These are phyloP conservation scores for Synergus laeviventris DNA, from an alignment of 2,888 invertebrate genomes.

Conservation along the genomic window DNA sequence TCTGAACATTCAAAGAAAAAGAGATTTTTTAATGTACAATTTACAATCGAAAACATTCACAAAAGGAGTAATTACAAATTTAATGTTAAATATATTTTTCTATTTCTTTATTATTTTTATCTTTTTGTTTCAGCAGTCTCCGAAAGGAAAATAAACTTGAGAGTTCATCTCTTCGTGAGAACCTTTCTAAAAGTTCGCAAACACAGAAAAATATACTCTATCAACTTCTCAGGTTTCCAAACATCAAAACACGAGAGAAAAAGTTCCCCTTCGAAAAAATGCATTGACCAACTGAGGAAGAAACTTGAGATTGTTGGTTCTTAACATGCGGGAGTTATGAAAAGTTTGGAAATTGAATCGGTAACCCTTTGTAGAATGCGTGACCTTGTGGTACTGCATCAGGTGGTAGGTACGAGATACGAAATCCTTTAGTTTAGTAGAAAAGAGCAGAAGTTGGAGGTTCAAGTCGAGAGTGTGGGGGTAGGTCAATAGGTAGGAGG, in stretches of 20 bases:
- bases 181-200: constrained; percentile 5
- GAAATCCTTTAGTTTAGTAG: constrained; percentile 16
- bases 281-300: not conserved
- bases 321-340: not conserved
- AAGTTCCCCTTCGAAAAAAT: not conserved
- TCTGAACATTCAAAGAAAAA: no score
- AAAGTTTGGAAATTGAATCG: constrained; percentile 28
- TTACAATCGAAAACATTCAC: not conserved
- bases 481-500: constrained; percentile 49
- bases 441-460: constrained; percentile 33
- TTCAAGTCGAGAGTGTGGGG: constrained; percentile 45
- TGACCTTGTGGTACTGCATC: constrained; percentile 29
- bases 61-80: not conserved
- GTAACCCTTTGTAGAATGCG: not conserved
- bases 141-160: not conserved
- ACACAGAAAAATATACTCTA: not conserved
- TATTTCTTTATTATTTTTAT: not conserved
- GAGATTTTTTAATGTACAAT: no score
- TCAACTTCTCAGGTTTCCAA: constrained; percentile 5
- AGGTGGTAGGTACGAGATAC: constrained; percentile 11
- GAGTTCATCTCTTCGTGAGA: not conserved
- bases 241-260: not conserved
- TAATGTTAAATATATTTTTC: not conserved
- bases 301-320: not conserved
- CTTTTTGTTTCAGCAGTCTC: not conserved